phyloP scores from a whole-genome alignment of 2,113 vertebrate genomes.

The Ictalurus furcatus region DNA sequence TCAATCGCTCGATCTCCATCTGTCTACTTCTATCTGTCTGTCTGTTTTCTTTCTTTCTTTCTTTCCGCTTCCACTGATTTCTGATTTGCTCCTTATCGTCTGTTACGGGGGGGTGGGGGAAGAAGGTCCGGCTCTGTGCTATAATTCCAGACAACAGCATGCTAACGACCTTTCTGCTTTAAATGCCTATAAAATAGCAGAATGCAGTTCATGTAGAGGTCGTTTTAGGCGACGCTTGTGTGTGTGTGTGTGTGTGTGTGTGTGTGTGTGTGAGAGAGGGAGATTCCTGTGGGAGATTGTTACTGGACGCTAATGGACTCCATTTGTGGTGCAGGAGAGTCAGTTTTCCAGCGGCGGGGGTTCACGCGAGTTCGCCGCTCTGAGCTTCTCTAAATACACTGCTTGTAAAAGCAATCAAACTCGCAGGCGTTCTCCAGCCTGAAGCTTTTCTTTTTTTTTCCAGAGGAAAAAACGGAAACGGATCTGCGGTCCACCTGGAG shows the following conservation, averaged over 20 bases:
- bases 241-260: constrained; percentile 8
- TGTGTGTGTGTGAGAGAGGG: not conserved
- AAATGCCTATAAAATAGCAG: constrained; percentile 5
- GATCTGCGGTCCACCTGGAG: constrained; percentile 15
- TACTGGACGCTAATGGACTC: constrained; percentile 53
- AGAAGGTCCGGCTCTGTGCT: not conserved
- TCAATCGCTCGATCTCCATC: no score
- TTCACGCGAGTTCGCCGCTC: constrained; percentile 50
- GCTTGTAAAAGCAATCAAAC: constrained; percentile 35
- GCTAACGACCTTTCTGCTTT: not conserved
- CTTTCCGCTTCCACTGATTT: not conserved
- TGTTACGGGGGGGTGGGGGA: not conserved
- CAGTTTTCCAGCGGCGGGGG: constrained; percentile 22
- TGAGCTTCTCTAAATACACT: constrained; percentile 38
- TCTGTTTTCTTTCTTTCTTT: not conserved
- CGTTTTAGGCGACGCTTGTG: not conserved
- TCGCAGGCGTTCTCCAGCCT: not conserved
- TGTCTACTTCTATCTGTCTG: no score
- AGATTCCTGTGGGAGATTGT: constrained; percentile 45
- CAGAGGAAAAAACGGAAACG: not conserved
- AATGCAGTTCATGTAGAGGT: not conserved
- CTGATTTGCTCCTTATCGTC: not conserved
- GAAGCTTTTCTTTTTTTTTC: not conserved
- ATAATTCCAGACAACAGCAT: not conserved
- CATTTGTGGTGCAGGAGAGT: constrained; percentile 30